Evolutionary conservation across 2,888 invertebrate genomes (phyloP), one percentile per base, ranked within the genome.

Genomic region (Tetrapedia diversipes): DNA sequence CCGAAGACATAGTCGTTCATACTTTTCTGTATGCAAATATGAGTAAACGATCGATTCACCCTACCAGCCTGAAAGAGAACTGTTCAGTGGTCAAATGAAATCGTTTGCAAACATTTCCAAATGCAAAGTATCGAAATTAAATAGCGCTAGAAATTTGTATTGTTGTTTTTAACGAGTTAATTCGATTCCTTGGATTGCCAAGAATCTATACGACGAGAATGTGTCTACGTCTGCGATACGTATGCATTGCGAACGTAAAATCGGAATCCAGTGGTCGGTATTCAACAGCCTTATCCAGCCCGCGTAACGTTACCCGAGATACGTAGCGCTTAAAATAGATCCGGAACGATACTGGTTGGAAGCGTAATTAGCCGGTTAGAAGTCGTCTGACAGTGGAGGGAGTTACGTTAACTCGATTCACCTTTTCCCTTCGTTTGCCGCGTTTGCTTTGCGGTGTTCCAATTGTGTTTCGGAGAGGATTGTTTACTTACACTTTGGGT

Each of bases 281-380:
- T 64, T 63, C 60, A 61, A 19, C 49, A 45, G 45, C 65, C 27
- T 68, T 67, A 68, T 75, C 78, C 81, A 68, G 63, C 57, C 43
- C 37, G 67, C 27, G 67, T 78, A 75, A 66, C 72, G 73, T 73
- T 76, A 76, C 60, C 54, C 73, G 66, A 61, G 73, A 66, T 76
- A 61, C 56, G 54, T 24, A 27, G 49, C 45, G 71, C 74, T 77
- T 75, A 63, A 71, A 75, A 75, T 71, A 75, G 71, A 73, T 61
- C 69, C 29, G 4, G 32, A 27, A 41, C 73, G 73, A 73, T 73
- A 73, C 73, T 45, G 4, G 22, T 27, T 73, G 73, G 70, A 73
- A 70, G 32, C 73, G 61, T 70, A 73, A 73, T 73, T 70, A 73
- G 63, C 70, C 60, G 70, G n/a, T 49, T 57, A 43, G 53, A 54